Evolutionary conservation across 2,113 vertebrate genomes (phyloP), one percentile per base, ranked within the genome.

Genomic region (Trematomus loennbergii): DNA sequence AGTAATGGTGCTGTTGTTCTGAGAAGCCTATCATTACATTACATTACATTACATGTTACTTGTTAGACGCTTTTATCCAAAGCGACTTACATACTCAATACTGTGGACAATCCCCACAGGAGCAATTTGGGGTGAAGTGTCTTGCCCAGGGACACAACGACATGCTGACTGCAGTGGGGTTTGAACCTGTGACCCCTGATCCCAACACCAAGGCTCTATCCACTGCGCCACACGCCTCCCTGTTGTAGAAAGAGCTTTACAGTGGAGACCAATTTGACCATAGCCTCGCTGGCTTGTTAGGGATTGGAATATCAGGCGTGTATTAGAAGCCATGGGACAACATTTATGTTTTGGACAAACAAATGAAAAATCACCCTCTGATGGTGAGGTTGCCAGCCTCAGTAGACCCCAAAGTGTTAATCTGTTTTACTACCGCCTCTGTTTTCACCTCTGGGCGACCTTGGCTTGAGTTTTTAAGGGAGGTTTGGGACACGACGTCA

Each of bases 381-480:
- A 68, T 65, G 12, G 17, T 40, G 48, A 55, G 2, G 6, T 50
- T 68, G 53, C 45, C 60, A 74, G 17, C 48, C 48, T 69, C 62
- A 36, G 11, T 25, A 18, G 22, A 49, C 70, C n/a, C 49, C 77
- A 18, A 40, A 40, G 67, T 68, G 63, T 60, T 59, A 60, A 80
- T 83, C 79, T 52, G 12, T 58, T 3, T 13, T 29, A 40, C 58
- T 77, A 13, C 36, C 17, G 36, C 53, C 48, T 67, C 9, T 16
- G 46, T n/a, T 63, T 54, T 82, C 57, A 68, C 59, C 65, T 72
- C 55, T 60, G 58, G 59, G 55, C 13, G 12, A 80, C 67, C 59
- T 60, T 25, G 53, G 43, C 22, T 52, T 45, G 25, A 57, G 40
- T 57, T 81, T 67, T 50, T 57, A 49, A 49, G 63, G 25, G 72